Evolutionary conservation across 1,140 invertebrate genomes (phyloP).

Genomic region (Piezodorus guildinii): DNA sequence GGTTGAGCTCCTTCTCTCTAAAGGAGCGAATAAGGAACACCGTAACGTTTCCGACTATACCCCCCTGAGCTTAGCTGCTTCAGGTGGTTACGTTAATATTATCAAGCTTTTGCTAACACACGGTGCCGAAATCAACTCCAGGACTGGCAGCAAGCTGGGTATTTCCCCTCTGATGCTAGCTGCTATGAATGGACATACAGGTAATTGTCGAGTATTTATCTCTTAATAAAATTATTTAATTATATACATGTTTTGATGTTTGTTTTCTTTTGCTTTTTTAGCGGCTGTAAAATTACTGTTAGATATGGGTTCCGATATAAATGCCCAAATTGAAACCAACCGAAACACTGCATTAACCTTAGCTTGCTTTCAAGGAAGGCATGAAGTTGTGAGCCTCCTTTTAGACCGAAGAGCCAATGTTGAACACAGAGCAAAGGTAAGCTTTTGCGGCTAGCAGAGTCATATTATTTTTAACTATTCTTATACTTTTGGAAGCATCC

Average conservation of each 20-base stretch:
- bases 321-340: constrained; percentile 99
- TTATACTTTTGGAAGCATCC: too few relatives aligned
- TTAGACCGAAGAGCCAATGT: constrained; percentile 96
- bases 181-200: constrained; percentile 98
- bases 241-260: constrained; percentile 15
- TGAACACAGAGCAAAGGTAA: constrained; percentile 92
- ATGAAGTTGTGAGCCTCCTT: constrained; percentile 92
- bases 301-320: constrained; percentile 98
- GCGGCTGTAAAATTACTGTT: constrained; percentile 79
- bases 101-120: constrained; percentile 84
- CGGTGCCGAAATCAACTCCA: constrained; percentile 96
- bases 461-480: too few relatives aligned
- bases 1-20: constrained; percentile 78
- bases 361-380: constrained; percentile 97
- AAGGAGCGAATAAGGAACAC: constrained; percentile 91
- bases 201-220: constrained; percentile 29
- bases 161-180: constrained; percentile 99
- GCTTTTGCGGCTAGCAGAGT: too few relatives aligned
- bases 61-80: constrained; percentile 91
- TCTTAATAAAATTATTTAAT: not conserved
- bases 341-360: constrained; percentile 96
- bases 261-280: constrained; percentile 21
- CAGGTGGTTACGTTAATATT: constrained; percentile 97
- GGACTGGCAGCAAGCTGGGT: constrained; percentile 91
- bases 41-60: constrained; percentile 99